phyloP scores from a whole-genome alignment of 2,888 invertebrate genomes.

The Lycophotia porphyrea region DNA sequence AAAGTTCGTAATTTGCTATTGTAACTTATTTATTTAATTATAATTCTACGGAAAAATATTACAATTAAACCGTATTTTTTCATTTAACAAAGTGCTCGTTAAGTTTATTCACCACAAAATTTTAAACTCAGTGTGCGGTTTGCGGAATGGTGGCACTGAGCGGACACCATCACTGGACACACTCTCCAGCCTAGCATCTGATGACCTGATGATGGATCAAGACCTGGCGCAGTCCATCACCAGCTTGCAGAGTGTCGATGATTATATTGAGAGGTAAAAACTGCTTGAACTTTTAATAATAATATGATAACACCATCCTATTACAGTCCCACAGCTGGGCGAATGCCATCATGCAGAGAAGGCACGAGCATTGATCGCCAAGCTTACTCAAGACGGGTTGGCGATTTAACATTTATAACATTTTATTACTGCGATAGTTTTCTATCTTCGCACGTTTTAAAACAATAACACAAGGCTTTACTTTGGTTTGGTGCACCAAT shows the following conservation, averaged over 20 bases:
- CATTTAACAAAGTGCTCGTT: not conserved
- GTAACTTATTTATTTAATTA: not conserved
- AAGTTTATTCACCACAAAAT: not conserved
- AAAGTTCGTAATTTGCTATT: not conserved
- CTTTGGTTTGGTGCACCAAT: not conserved
- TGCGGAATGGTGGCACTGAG: conserved; percentile 86
- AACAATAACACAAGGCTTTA: not conserved
- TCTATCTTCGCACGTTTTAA: not conserved
- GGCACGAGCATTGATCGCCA: too few species aligned
- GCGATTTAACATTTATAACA: not conserved
- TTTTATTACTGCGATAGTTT: not conserved
- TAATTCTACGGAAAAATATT: not conserved
- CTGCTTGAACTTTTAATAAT: not conserved
- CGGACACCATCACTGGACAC: conserved; percentile 94
- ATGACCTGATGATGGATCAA: conserved; percentile 96
- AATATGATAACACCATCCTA: not conserved
- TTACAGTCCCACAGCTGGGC: not conserved
- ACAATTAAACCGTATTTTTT: not conserved
- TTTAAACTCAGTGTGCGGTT: conserved; percentile 72
- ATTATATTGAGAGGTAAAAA: conserved; percentile 89
- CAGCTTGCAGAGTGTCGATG: conserved; percentile 89
- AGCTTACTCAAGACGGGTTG: not conserved
- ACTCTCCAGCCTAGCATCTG: conserved; percentile 96
- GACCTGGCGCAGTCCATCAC: conserved; percentile 92
- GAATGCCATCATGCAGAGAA: not conserved